phyloP scores from a whole-genome alignment of 1,140 invertebrate genomes.

The Acromyrmex charruanus region DNA sequence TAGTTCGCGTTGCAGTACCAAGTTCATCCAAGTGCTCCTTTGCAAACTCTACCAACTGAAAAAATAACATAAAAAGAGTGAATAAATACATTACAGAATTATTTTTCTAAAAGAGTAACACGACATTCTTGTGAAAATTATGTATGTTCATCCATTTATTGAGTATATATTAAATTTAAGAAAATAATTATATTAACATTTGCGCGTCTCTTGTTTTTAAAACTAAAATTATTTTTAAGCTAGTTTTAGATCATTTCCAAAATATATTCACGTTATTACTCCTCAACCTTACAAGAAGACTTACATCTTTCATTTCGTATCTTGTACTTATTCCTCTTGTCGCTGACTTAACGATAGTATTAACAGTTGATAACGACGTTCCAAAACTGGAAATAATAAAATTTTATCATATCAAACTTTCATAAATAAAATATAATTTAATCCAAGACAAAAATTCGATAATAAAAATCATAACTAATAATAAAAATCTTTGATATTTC shows the following conservation, averaged over 20 bases:
- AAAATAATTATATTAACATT: neutral
- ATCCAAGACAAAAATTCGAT: neutral
- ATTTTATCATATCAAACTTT: neutral
- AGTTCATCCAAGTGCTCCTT: conserved; percentile 88
- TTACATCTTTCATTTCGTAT: conserved; percentile 92
- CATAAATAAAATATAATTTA: neutral
- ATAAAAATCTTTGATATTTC: neutral
- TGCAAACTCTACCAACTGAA: conserved; percentile 89
- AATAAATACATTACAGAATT: neutral
- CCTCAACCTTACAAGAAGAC: conserved; percentile 73
- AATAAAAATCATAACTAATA: neutral
- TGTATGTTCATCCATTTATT: neutral
- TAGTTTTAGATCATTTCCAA: neutral
- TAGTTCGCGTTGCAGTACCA: conserved; percentile 89
- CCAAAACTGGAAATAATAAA: conserved; percentile 89
- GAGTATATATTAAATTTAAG: neutral
- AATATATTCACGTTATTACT: neutral
- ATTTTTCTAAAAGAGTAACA: neutral
- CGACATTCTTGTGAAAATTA: neutral
- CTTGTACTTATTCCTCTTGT: conserved; percentile 91
- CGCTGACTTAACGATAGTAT: conserved; percentile 90
- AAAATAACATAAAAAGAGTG: neutral
- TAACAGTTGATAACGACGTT: conserved; percentile 90
- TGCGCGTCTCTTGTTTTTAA: neutral
- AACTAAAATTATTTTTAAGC: neutral